Evolutionary conservation across 2,797 vertebrate species (phyloP), one percentile per base, ranked within the genome.

Genomic region (Cirrhinus molitorella): DNA sequence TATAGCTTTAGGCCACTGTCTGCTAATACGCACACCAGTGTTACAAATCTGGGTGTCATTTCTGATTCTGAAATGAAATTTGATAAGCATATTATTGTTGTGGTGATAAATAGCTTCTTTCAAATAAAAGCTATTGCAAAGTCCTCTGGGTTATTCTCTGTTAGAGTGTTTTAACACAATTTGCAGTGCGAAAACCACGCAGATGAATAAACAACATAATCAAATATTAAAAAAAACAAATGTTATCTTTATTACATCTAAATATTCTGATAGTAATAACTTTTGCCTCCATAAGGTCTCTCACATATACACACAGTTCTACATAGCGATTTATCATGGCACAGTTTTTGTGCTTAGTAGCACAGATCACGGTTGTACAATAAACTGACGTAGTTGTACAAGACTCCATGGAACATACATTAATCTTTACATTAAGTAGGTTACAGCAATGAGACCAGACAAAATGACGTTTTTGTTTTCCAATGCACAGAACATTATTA

Each of bases 381-480:
- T 81, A 85, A 80, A 88, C 86, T 53, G 86, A 89, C 87, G 82
- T 78, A 96, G 97, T 94, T 95, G 93, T 96, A 96, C 95, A 96
- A 92, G 95, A 96, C 95, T 95, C 94, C 90, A 94, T 95, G 96
- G 96, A 97, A 95, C 81, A 83, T 96, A 97, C 78, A 95, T 96
- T 97, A 89, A 96, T 95, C 94, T 93, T 94, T 95, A 98, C 95
- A 96, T 94, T 94, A 93, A 97, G 93, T 96, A 59, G 74, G 59
- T 43, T 83, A 97, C 95, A 96, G 96, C 95, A 94, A 95, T 95
- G 95, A 95, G 96, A 97, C 96, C 95, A 90, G 92, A 95, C 93
- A 92, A 86, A 82, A 83, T 83, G 86, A 87, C 87, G 31, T 37
- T 61, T 40, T 73, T 78, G 83, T 83, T 87, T 88, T 86, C 78